Conservation (phyloP, 2,797 vertebrate species). For the Cetoscarus ocellatus region DNA sequence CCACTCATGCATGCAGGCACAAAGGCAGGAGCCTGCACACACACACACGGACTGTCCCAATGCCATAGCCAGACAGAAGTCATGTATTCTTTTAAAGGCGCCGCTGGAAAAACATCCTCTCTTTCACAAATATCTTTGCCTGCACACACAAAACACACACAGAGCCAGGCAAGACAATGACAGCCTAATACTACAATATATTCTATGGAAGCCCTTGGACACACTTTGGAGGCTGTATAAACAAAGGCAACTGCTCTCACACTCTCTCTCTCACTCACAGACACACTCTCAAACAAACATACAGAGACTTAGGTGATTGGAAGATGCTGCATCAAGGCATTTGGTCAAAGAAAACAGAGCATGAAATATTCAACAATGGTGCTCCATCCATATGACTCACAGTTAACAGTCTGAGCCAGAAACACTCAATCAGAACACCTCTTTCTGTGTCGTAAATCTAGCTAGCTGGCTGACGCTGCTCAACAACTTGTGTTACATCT, state of each 20-base stretch:
- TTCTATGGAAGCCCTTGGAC: constrained; percentile 64
- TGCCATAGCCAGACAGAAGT: constrained; percentile 51
- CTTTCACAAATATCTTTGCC: constrained; percentile 51
- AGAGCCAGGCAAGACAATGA: constrained; percentile 49
- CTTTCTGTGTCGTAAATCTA: neutral
- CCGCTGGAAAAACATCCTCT: constrained; percentile 65
- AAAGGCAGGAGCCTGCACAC: constrained; percentile 11
- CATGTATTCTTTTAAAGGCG: constrained; percentile 53
- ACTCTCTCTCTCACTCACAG: constrained; percentile 14
- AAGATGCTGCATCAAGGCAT: constrained; percentile 41
- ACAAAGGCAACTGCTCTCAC: constrained; percentile 59
- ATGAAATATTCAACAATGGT: constrained; percentile 72
- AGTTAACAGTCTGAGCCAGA: constrained; percentile 41
- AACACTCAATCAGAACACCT: constrained; percentile 13
- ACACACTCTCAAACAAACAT: constrained; percentile 13
- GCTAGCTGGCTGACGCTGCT: neutral
- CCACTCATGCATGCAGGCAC: constrained; percentile 12
- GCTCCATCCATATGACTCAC: constrained; percentile 55
- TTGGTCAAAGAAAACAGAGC: constrained; percentile 55
- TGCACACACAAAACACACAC: constrained; percentile 26
- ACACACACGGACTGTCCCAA: constrained; percentile 4
- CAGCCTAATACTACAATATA: constrained; percentile 59
- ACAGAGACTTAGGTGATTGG: constrained; percentile 12
- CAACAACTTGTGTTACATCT: neutral
- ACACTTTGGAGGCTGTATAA: constrained; percentile 62